Percentiles rank a stretch among this genome's conserved stretches.
These are phyloP conservation scores for Pseudonaja textilis DNA, from an alignment of 2,113 vertebrate genomes.

Conservation along the genomic window DNA sequence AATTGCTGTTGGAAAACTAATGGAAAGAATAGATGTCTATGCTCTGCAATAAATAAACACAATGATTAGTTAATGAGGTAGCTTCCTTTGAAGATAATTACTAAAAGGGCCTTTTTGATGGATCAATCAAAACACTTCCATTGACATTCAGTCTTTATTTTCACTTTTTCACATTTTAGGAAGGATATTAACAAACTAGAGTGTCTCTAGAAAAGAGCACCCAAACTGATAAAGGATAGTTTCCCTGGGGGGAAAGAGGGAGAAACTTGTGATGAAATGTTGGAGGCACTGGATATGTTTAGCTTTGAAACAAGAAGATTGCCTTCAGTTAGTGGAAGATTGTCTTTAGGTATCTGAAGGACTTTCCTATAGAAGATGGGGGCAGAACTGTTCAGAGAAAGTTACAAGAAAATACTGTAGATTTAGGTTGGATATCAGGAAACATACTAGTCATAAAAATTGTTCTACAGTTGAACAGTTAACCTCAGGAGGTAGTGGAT, in stretches of 20 bases:
- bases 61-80: neutral
- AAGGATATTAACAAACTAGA: neutral
- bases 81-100: neutral
- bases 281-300: neutral
- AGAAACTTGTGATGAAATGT: neutral
- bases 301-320: neutral
- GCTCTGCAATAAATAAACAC: neutral
- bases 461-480: neutral
- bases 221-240: neutral
- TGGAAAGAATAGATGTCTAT: neutral
- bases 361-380: neutral
- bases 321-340: neutral
- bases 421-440: neutral
- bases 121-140: neutral
- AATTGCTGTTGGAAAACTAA: neutral
- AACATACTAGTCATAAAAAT: neutral
- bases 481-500: neutral
- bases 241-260: neutral
- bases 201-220: neutral
- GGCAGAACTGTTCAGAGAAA: neutral
- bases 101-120: neutral
- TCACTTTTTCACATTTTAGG: neutral
- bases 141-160: neutral
- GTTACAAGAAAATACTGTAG: neutral
- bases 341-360: neutral